Base-by-base conservation (phyloP, 2,113 vertebrate species). In the Gymnogyps californianus region DNA sequence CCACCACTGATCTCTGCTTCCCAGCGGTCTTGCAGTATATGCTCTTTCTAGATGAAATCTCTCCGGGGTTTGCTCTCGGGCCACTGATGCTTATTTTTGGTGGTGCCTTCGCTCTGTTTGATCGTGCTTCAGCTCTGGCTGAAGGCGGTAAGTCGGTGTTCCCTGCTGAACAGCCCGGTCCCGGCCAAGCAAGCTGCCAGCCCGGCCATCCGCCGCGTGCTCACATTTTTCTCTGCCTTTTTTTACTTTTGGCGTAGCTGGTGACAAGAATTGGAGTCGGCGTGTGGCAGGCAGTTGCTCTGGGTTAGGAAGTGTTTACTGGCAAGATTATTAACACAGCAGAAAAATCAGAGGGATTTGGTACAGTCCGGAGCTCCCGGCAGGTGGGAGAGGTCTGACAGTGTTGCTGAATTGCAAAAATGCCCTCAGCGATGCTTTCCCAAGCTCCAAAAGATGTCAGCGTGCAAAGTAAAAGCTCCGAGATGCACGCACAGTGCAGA, bases 181-280 rank as follows among this genome's bases (percentile, higher is more conserved):
- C 70, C 6, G 5, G 13, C 21, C 54, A 40, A 59, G 31, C 21
- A n/a, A 82, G 44, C 79, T 75, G 24, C n/a, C 85, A 82, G 40
- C 42, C 22, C 40, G 15, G 29, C 42, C 70, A 16, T 44, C 38
- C 1, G 0, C 47, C 6, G 2, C 3, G 1, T n/a, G 14, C 55
- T 72, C 1, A 1, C 1, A 1, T 61, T 74, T 46, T 44, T 61
- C n/a, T 58, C 38, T 40, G 24, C 16, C 24, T 51, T 34, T 28
- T 47, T 81, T 55, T 26, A 16, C 61, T 72, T 83, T 24, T 2
- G 2, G 20, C 1, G 1, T 49, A 55, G 34, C 28, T 36, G 32
- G 44, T 1, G 13, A 36, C 28, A 54, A n/a, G 52, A 59, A 69
- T 47, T 70, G 14, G 13, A 66, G 29, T 32, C 0, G 1, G 11